phyloP scores from a whole-genome alignment of 64 coral and sea anemone species.

The Montipora capricornis region DNA sequence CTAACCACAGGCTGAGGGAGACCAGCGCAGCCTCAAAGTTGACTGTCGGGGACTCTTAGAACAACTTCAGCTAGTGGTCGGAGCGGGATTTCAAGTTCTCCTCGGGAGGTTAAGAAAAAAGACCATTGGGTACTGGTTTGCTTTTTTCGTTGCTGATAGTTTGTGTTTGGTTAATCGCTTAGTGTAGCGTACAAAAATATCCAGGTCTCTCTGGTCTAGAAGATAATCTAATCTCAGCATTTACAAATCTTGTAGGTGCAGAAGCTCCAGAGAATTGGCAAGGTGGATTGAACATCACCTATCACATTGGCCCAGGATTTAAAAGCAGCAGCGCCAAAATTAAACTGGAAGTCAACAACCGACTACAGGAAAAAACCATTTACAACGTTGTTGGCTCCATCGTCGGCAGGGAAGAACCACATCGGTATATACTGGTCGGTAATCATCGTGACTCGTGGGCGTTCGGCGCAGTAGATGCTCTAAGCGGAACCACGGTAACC shows the following conservation, averaged over 20 bases:
- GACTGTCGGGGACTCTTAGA: too few relatives aligned
- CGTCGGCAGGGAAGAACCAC: constrained; percentile 64
- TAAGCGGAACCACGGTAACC: constrained; percentile 83
- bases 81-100: too few relatives aligned
- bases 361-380: constrained; percentile 55
- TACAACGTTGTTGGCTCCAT: constrained; percentile 92
- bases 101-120: too few relatives aligned
- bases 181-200: too few relatives aligned
- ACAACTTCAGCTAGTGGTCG: too few relatives aligned
- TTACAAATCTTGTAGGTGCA: constrained; percentile 42
- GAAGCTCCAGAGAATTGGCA: constrained; percentile 68
- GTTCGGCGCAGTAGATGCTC: constrained; percentile 81
- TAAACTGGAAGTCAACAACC: constrained; percentile 65
- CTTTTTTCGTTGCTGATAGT: too few relatives aligned
- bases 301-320: constrained; percentile 85
- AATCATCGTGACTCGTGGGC: constrained; percentile 94
- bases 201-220: too few relatives aligned
- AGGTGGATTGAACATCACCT: constrained; percentile 59
- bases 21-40: too few relatives aligned
- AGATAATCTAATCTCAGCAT: not conserved
- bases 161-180: too few relatives aligned
- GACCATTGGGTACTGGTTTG: too few relatives aligned
- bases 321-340: constrained; percentile 35
- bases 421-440: constrained; percentile 90
- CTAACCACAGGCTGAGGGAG: too few relatives aligned